Conservation (phyloP, 2,797 vertebrate species). For the Melopsittacus undulatus region DNA sequence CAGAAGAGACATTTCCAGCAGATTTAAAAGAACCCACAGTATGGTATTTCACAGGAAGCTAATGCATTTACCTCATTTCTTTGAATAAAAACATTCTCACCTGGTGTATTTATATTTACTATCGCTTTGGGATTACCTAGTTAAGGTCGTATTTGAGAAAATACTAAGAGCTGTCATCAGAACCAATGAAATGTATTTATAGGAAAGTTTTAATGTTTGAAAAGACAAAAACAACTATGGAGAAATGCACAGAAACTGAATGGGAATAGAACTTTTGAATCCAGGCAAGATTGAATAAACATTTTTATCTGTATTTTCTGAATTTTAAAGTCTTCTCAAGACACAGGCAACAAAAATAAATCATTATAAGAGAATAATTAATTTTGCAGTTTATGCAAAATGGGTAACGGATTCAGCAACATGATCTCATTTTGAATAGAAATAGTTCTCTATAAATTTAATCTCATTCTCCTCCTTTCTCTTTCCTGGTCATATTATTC, state of each 20-base stretch:
- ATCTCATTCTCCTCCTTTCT: not conserved
- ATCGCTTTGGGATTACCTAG: not conserved
- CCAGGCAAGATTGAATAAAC: not conserved
- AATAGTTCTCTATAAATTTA: not conserved
- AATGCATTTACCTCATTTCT: not conserved
- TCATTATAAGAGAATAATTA: not conserved
- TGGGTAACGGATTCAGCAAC: not conserved
- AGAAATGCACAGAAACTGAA: not conserved
- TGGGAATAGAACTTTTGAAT: not conserved
- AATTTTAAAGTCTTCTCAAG: not conserved
- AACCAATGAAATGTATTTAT: conserved; percentile 3
- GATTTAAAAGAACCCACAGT: not conserved
- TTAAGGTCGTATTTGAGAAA: not conserved
- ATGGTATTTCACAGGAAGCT: not conserved
- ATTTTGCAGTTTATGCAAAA: not conserved
- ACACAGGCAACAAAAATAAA: not conserved
- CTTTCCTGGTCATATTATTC: not conserved
- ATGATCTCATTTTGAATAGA: not conserved
- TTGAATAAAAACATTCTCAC: not conserved
- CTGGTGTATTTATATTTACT: not conserved
- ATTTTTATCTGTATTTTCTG: not conserved
- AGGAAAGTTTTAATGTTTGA: conserved; percentile 4
- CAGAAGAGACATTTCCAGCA: not conserved
- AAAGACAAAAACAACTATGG: not conserved
- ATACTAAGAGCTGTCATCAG: not conserved